Evolutionary conservation across 2,797 vertebrate species (phyloP).

Genomic region (Australoheros facetus): DNA sequence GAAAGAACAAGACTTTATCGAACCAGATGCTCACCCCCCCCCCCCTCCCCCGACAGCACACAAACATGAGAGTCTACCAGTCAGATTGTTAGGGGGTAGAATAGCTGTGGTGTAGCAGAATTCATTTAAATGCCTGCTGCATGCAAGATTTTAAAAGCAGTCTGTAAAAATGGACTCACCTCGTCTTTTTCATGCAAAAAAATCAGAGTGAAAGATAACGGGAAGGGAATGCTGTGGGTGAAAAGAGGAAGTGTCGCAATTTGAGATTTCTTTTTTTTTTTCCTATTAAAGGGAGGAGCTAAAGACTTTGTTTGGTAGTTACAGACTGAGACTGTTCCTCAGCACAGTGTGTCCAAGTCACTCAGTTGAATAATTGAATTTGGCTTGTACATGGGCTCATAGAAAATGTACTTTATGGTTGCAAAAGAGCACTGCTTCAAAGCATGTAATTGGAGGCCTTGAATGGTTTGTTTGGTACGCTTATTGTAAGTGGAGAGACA

Average conservation of each 20-base stretch:
- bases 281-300: constrained; percentile 41
- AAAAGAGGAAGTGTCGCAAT: constrained; percentile 59
- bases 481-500: background rate
- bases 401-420: background rate
- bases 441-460: background rate
- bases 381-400: background rate
- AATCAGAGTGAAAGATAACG: background rate
- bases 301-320: background rate
- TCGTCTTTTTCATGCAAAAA: constrained; percentile 14
- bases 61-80: background rate
- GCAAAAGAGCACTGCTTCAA: background rate
- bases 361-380: background rate
- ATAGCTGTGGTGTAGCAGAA: background rate
- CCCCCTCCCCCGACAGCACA: background rate
- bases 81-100: background rate
- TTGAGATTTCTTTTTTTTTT: constrained; percentile 32
- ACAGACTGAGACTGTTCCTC: background rate
- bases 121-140: background rate
- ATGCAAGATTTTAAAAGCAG: background rate
- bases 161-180: constrained; percentile 28
- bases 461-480: background rate
- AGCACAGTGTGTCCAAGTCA: background rate
- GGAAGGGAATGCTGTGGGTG: constrained; percentile 22
- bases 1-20: background rate
- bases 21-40: background rate